Base-by-base conservation (phyloP, 2,113 vertebrate genomes). In the Amphiprion percula region DNA sequence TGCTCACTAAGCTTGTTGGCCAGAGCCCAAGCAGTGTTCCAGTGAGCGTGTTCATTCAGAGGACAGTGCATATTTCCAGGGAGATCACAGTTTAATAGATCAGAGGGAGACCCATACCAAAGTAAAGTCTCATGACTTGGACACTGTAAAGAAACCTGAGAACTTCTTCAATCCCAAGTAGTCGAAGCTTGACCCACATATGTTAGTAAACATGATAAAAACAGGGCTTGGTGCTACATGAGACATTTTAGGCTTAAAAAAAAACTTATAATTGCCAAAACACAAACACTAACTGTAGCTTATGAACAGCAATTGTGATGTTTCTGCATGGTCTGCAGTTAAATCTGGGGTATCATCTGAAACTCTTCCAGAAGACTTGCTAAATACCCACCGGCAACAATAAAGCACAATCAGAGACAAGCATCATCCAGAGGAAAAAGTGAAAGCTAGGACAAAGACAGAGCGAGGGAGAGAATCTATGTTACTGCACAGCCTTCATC, bases 401-500 rank as follows among this genome's bases (percentile, higher is more conserved):
- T 37, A 1, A 30, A 8, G 33, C 9, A 2, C 9, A 2, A 37
- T 37, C 33, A 37, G 7, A 37, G 33, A 37, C 33, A 37, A 10
- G 9, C 33, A 37, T 16, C 52, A 58, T 17, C 4, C 24, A 52
- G 58, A 60, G 59, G 19, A 58, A 21, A 73, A 50, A 55, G 37
- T 4, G 10, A 10, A 23, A 74, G 55, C n/a, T 30, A 4, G 8
- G 16, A 52, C 39, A 68, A 39, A 69, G 47, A 56, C 33, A 56
- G 58, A 61, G 60, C 54, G 37, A 69, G 56, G 55, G 30, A 68
- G 30, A 64, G n/a, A 64, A 63, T 8, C 10, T 58, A 11, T 61
- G 80, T 91, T 94, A 93, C 91, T 54, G 91, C 95, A 93, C 52
- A 91, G 94, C 93, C 83, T 92, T 52, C 64, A 68, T 64, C 73